phyloP scores from a whole-genome alignment of 2,113 vertebrate genomes.

The Bombycilla garrulus region DNA sequence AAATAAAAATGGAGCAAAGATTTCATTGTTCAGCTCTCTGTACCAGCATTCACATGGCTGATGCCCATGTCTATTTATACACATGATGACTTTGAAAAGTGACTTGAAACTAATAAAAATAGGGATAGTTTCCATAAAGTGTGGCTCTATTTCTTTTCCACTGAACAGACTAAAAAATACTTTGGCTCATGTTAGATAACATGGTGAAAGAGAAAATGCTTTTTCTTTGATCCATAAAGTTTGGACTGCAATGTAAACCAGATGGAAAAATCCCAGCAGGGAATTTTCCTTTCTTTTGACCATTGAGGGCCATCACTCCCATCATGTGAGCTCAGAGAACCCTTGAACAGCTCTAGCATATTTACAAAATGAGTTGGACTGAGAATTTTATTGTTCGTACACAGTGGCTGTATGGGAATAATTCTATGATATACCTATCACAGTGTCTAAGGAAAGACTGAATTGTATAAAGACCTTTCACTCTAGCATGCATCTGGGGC shows the following conservation, averaged over 20 bases:
- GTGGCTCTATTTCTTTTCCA: conserved; percentile 31
- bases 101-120: conserved; percentile 29
- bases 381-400: background rate
- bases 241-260: conserved; percentile 54
- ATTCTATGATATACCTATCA: background rate
- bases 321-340: conserved; percentile 11
- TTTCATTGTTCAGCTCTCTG: background rate
- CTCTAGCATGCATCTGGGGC: background rate
- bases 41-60: background rate
- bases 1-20: background rate
- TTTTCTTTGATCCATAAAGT: conserved; percentile 27
- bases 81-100: background rate
- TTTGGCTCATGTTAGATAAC: conserved; percentile 50
- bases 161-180: conserved; percentile 25
- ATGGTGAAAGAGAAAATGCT: conserved; percentile 15
- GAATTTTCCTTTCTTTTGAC: conserved; percentile 36
- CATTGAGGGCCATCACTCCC: background rate
- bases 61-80: background rate
- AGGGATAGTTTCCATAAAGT: conserved; percentile 18
- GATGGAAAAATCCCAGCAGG: conserved; percentile 47
- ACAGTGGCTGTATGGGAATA: conserved; percentile 17
- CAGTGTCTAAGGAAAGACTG: background rate
- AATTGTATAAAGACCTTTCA: conserved; percentile 1
- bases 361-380: conserved; percentile 29
- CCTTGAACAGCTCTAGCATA: conserved; percentile 4